phyloP scores from a whole-genome alignment of 2,888 invertebrate genomes.

The Melanchra persicariae region DNA sequence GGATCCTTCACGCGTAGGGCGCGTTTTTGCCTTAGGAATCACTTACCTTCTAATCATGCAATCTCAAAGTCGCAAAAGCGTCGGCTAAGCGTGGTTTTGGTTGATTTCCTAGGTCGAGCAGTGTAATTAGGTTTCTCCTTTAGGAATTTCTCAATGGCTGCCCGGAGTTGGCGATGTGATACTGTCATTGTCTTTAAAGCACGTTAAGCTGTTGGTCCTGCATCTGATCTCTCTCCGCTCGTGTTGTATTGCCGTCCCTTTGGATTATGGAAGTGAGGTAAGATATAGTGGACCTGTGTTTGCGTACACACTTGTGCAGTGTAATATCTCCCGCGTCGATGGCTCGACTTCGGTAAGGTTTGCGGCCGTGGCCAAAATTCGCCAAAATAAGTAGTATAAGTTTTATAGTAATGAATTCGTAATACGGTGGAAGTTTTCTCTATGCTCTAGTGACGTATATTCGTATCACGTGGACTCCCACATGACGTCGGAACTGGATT shows the following conservation, averaged over 20 bases:
- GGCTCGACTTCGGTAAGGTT: background rate
- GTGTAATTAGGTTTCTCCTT: background rate
- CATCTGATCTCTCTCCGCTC: background rate
- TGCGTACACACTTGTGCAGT: background rate
- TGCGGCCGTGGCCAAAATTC: background rate
- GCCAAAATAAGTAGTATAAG: too few species aligned
- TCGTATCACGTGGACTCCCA: conserved; percentile 50
- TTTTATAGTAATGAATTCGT: too few species aligned
- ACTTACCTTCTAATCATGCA: too few species aligned
- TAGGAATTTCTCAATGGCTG: background rate
- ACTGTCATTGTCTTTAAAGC: too few species aligned
- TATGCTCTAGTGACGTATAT: background rate
- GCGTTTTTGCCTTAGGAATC: too few species aligned
- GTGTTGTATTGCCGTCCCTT: background rate
- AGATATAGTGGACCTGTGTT: background rate
- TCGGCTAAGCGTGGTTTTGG: too few species aligned
- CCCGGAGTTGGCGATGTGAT: background rate
- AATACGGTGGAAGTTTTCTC: conserved; percentile 2
- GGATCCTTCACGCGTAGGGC: too few species aligned
- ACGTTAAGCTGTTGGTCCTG: background rate
- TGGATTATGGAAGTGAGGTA: background rate
- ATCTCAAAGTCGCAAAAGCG: too few species aligned
- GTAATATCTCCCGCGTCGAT: background rate
- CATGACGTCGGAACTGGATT: conserved; percentile 33
- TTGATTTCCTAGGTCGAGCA: background rate